A percentile compares a stretch with the other conserved stretches of the same genome.
These are phyloP conservation scores for Pipistrellus pipistrellus DNA, from an alignment of 2,797 vertebrate genomes.

Conservation along the genomic window DNA sequence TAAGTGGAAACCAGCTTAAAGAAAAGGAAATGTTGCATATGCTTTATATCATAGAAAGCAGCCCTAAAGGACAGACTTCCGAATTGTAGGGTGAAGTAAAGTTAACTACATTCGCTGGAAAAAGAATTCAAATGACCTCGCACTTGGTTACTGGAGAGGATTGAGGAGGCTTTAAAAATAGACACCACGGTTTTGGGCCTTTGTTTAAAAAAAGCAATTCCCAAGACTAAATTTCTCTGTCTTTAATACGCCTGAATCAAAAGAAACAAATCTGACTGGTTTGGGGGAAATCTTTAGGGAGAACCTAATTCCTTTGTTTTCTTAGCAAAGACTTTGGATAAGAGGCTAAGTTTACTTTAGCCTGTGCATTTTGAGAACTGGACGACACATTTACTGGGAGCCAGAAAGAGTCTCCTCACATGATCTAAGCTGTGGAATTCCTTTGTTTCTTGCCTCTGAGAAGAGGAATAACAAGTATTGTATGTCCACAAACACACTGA, in stretches of 20 bases:
- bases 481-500: conserved; percentile 45
- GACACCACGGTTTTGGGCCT: conserved; percentile 46
- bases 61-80: conserved; percentile 16
- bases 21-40: conserved; percentile 73
- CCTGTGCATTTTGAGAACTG: conserved; percentile 57
- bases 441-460: conserved; percentile 74
- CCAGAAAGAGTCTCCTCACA: conserved; percentile 64
- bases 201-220: conserved; percentile 76
- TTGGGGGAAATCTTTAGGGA: conserved; percentile 68
- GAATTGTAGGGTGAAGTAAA: conserved; percentile 39
- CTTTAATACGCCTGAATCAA: conserved; percentile 49
- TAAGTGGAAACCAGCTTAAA: conserved; percentile 71
- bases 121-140: conserved; percentile 66
- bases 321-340: conserved; percentile 68
- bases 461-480: conserved; percentile 70
- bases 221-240: conserved; percentile 68
- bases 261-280: conserved; percentile 66
- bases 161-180: conserved; percentile 65
- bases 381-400: conserved; percentile 53
- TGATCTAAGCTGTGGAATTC: conserved; percentile 67
- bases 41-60: conserved; percentile 68
- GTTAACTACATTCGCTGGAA: conserved; percentile 35
- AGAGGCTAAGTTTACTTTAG: conserved; percentile 69
- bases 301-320: conserved; percentile 73
- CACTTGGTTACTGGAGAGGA: conserved; percentile 59